Conservation (phyloP, 2,113 vertebrate genomes). For the Pedionomus torquatus region DNA sequence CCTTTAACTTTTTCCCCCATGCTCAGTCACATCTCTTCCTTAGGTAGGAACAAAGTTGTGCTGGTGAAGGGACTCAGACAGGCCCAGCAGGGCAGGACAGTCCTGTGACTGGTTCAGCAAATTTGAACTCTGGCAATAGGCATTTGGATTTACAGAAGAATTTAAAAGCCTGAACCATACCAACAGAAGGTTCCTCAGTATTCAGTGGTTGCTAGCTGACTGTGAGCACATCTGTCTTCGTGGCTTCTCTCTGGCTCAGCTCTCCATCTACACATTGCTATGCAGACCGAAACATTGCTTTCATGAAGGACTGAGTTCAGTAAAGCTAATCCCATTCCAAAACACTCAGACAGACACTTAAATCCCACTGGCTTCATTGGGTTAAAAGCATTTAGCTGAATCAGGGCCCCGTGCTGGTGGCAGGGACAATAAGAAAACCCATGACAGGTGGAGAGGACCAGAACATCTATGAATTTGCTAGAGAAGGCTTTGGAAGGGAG, state of each 20-base stretch:
- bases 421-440: neutral
- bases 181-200: neutral
- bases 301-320: neutral
- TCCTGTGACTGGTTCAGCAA: neutral
- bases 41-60: neutral
- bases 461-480: neutral
- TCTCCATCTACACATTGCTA: neutral
- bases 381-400: slow-evolving; percentile 29
- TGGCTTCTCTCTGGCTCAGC: neutral
- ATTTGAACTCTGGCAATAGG: neutral
- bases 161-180: neutral
- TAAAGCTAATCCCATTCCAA: slow-evolving; percentile 19
- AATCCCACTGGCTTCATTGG: neutral
- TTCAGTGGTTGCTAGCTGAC: neutral
- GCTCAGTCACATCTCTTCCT: neutral
- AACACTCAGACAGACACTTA: neutral
- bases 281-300: neutral
- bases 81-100: neutral
- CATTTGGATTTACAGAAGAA: neutral
- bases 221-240: neutral
- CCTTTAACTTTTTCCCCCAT: neutral
- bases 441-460: neutral
- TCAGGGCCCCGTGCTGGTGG: neutral
- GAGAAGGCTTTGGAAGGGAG: neutral
- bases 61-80: neutral